Evolutionary conservation across 1,140 invertebrate species (phyloP).

Genomic region (Leptonema lineaticorne): DNA sequence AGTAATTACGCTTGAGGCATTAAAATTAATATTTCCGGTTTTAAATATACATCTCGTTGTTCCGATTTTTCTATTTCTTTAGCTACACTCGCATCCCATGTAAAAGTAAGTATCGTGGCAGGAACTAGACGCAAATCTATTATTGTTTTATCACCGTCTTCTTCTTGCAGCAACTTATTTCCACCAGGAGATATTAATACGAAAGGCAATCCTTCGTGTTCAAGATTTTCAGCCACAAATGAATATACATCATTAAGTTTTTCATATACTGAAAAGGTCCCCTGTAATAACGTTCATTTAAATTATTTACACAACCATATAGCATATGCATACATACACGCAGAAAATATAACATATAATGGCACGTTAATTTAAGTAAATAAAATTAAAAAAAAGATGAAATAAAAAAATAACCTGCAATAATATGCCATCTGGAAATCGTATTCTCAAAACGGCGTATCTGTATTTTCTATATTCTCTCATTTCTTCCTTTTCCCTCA

Average conservation of each 20-base stretch:
- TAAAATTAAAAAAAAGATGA: too few species aligned
- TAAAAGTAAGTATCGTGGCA: constrained; percentile 71
- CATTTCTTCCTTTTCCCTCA: constrained; percentile 85
- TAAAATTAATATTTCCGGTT: constrained; percentile 71
- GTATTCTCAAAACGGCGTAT: constrained; percentile 79
- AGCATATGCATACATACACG: not conserved
- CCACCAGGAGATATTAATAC: constrained; percentile 64
- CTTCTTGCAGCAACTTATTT: constrained; percentile 60
- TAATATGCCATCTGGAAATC: constrained; percentile 84
- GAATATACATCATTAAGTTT: constrained; percentile 67
- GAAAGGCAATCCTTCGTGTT: constrained; percentile 66
- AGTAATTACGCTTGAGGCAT: constrained; percentile 2
- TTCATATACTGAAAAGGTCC: constrained; percentile 81
- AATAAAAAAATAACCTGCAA: too few species aligned
- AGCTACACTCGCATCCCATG: constrained; percentile 56
- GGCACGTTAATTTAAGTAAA: too few species aligned
- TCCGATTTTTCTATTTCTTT: constrained; percentile 56
- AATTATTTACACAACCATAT: not conserved
- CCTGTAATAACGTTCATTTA: too few species aligned
- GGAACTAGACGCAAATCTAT: constrained; percentile 73
- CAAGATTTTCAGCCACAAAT: constrained; percentile 73
- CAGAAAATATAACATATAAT: not conserved
- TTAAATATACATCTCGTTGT: constrained; percentile 63
- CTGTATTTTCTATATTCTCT: constrained; percentile 79
- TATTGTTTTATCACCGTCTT: constrained; percentile 65